Evolutionary conservation across 2,113 vertebrate species (phyloP).

Genomic region (Aegithalos caudatus): DNA sequence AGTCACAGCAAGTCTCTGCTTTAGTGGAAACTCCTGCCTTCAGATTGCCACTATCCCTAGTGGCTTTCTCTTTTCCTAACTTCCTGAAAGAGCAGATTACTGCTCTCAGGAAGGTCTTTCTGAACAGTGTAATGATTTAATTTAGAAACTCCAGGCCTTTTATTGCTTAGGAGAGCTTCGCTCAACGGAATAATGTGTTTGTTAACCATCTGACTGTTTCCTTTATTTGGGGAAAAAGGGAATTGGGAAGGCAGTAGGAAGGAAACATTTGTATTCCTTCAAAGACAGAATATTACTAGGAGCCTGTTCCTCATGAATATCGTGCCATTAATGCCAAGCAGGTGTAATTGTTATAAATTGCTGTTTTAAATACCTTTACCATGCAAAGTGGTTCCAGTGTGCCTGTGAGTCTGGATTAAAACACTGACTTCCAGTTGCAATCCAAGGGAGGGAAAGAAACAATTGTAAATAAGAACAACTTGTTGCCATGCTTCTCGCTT

Average conservation of each 20-base stretch:
- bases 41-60: background rate
- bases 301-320: background rate
- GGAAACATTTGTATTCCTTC: constrained; percentile 11
- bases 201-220: background rate
- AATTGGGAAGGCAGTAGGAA: background rate
- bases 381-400: background rate
- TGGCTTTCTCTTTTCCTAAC: background rate
- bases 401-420: background rate
- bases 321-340: background rate
- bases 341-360: background rate
- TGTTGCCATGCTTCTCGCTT: background rate
- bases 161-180: background rate
- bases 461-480: background rate
- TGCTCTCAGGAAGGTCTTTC: background rate
- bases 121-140: background rate
- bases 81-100: background rate
- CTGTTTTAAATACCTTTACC: background rate
- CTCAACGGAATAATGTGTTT: background rate
- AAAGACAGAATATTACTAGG: background rate
- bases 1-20: background rate
- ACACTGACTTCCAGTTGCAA: background rate
- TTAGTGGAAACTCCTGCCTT: background rate
- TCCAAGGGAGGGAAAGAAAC: background rate
- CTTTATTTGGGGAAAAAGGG: background rate
- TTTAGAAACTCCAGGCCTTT: background rate